Base-by-base conservation (phyloP, 2,113 vertebrate species). In the Nesoenas mayeri region DNA sequence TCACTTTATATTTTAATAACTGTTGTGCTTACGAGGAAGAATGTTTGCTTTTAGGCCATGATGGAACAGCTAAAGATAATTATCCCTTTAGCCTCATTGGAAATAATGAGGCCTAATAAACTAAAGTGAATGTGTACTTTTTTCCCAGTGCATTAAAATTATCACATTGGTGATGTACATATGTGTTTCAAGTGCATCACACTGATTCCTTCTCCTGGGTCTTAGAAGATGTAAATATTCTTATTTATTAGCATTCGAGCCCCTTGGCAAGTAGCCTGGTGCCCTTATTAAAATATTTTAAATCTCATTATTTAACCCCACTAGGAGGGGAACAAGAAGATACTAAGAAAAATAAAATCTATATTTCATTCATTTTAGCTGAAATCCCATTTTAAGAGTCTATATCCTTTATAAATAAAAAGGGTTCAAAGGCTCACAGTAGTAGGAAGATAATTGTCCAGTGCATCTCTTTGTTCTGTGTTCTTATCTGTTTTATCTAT, bases 391-490 rank as follows among this genome's bases (percentile, higher is more conserved):
- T 44, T 72, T 5, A 7, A 47, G 87, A 72, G 69, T 53, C 8
- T 57, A 1, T 34, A 20, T 32, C 8, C 26, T 79, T 57, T 51
- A 6, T 50, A 34, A 80, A 57, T 56, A 67, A 61, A 19, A 58
- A 66, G n/a, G 21, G 24, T 92, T 89, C 22, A 89, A 73, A 87
- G 79, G 42, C 70, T 82, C 22, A 7, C 6, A 74, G 87, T 73
- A 81, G 80, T 31, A 65, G 69, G 56, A 80, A 84, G 82, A 64
- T 88, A 94, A 86, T 89, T 96, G 93, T 95, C 93, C 85, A 38
- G 90, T 75, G 51, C 80, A 58, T 95, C 79, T 93, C 91, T 94
- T 96, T 95, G 95, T 95, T 93, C 91, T 84, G 57, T 65, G 32
- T 84, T 89, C 58, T 89, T 92, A 92, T 92, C 80, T 87, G 29